These are phyloP conservation scores for Metacarcinus magister DNA, from an alignment of 2,888 invertebrate species.

Conservation along the genomic window DNA sequence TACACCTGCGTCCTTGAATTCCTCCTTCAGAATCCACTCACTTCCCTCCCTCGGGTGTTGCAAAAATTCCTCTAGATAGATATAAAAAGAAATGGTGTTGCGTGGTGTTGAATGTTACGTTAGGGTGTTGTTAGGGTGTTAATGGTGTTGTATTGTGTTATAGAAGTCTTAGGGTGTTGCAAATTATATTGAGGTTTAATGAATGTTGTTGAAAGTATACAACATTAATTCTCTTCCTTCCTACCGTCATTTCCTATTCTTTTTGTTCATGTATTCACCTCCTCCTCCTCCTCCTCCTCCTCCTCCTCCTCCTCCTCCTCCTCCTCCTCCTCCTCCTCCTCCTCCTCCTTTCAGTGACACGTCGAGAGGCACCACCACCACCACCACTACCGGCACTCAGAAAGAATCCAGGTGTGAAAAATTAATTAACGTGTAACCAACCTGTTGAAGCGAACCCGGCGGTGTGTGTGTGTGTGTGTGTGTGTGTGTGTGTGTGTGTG, in stretches of 20 bases:
- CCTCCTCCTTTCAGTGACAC: neutral
- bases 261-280: neutral
- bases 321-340: constrained; percentile 45
- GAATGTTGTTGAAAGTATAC: neutral
- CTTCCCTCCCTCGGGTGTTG: neutral
- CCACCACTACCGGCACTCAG: neutral
- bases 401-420: neutral
- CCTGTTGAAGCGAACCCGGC: neutral
- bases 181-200: too few relatives aligned
- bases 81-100: too few relatives aligned
- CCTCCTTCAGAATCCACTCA: neutral
- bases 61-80: too few relatives aligned
- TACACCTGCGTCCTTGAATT: neutral
- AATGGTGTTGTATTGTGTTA: too few relatives aligned
- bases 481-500: neutral
- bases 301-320: constrained; percentile 41
- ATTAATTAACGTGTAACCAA: neutral
- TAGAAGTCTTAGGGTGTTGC: too few relatives aligned
- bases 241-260: neutral
- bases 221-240: neutral
- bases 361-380: neutral
- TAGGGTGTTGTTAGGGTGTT: too few relatives aligned
- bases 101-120: too few relatives aligned
- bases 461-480: constrained; percentile 20
- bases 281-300: neutral